Evolutionary conservation across 2,113 vertebrate genomes (phyloP).

Genomic region (Typhlomys cinereus): DNA sequence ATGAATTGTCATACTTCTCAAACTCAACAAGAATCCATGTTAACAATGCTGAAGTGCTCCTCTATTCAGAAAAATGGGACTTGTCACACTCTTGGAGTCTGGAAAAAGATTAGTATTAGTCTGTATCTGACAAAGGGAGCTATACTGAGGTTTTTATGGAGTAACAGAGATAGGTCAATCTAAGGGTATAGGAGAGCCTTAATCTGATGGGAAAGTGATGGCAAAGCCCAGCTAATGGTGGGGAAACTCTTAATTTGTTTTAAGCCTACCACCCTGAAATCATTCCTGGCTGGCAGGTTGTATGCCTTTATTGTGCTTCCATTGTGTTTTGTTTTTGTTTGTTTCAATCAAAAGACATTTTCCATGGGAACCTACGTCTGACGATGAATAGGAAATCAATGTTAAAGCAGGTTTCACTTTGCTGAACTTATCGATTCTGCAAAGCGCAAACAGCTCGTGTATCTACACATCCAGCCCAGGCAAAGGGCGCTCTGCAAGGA

Average conservation of each 20-base stretch:
- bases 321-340: conserved; percentile 41
- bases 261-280: background rate
- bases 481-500: background rate
- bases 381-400: conserved; percentile 58
- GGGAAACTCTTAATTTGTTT: conserved; percentile 15
- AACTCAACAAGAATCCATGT: background rate
- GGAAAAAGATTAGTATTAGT: background rate
- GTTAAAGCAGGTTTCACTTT: conserved; percentile 53
- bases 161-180: background rate
- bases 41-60: background rate
- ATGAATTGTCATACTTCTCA: background rate
- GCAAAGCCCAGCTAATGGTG: background rate
- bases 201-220: background rate
- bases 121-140: background rate
- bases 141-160: background rate
- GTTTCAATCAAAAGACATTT: conserved; percentile 52
- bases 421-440: conserved; percentile 52
- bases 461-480: conserved; percentile 21
- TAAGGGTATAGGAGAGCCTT: background rate
- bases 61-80: background rate
- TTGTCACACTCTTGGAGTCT: background rate
- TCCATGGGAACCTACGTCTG: conserved; percentile 52
- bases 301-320: conserved; percentile 28
- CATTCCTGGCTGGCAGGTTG: background rate
- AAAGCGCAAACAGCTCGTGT: conserved; percentile 10